A percentile compares a stretch with the other conserved stretches of the same genome.
These are phyloP conservation scores for Drosophila pectinifera DNA, from an alignment of 1,140 invertebrate species.

Conservation along the genomic window DNA sequence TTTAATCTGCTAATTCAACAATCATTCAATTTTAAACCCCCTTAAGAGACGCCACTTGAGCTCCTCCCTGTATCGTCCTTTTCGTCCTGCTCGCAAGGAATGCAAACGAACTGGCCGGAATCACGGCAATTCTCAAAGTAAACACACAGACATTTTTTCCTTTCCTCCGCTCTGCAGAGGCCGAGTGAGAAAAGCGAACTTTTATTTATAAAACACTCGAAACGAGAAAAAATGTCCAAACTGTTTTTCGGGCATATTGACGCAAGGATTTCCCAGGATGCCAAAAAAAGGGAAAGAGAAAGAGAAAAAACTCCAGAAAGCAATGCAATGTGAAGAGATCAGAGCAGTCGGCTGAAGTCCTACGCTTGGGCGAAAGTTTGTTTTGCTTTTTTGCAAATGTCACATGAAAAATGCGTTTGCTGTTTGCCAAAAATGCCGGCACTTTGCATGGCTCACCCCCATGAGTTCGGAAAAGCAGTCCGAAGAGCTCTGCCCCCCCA, in stretches of 20 bases:
- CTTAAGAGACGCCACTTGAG: slow-evolving; percentile 60
- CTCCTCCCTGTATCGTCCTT: slow-evolving; percentile 21
- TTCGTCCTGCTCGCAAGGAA: slow-evolving; percentile 33
- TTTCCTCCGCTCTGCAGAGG: slow-evolving; percentile 1
- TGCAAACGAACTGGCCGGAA: slow-evolving; percentile 62
- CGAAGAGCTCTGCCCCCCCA: slow-evolving; percentile 9
- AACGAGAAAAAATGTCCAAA: slow-evolving; percentile 60
- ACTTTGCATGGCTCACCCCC: slow-evolving; percentile 62
- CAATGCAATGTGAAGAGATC: slow-evolving; percentile 65
- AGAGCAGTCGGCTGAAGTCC: slow-evolving; percentile 61
- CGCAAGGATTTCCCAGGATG: slow-evolving; percentile 61
- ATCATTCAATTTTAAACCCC: slow-evolving; percentile 69
- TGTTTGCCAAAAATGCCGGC: slow-evolving; percentile 65
- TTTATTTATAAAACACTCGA: slow-evolving; percentile 81
- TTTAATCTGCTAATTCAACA: slow-evolving; percentile 79
- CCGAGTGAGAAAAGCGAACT: slow-evolving; percentile 57
- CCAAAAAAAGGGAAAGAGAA: background rate
- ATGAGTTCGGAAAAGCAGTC: slow-evolving; percentile 9
- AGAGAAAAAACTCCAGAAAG: background rate
- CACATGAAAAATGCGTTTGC: slow-evolving; percentile 79
- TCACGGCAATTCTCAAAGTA: slow-evolving; percentile 80
- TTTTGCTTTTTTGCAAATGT: slow-evolving; percentile 75
- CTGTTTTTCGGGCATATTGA: slow-evolving; percentile 66
- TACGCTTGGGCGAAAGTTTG: slow-evolving; percentile 66
- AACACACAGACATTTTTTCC: slow-evolving; percentile 60